Base-by-base conservation (phyloP, 2,888 invertebrate genomes). In the Watsonalla binaria region DNA sequence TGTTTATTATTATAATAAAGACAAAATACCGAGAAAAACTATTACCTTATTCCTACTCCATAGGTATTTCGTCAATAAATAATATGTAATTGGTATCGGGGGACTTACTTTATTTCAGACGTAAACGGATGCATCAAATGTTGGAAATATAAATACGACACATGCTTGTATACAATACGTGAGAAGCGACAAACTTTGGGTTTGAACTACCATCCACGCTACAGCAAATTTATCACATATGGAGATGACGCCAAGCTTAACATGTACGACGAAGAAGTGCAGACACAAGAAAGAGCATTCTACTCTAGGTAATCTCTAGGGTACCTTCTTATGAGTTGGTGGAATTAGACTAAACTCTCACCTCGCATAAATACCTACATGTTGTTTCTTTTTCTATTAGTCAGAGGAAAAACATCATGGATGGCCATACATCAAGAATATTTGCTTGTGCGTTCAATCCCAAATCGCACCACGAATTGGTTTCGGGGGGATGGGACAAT, bases 401-500 rank as follows among this genome's bases (percentile, higher is more conserved):
- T 67, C 82, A 87, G 57, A 76, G 82, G 57, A 89, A 80, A 62
- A 86, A 84, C 61, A 54, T 73, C 45, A 77, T 89, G 52, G 92
- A 94, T 64, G 94, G 94, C 0, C 94, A 94, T 65, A 91, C 85
- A 46, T 93, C 93, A 6, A 84, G 94, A 70, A 92, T 94, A 62
- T 94, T 93, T 65, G 90, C 93, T 4, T 93, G 93, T 15, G 91
- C 92, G 47, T 94, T 94, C 71, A 92, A 94, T 71, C 94, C 94
- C 0, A 89, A 88, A 66, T 92, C 93, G 9, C 89, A 92, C 53
- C 92, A 94, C 70, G 94, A 94, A 78, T 74, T 95, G 56, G 84
- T 94, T 60, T 93, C 94, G 0, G 94, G 93, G 0, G 94, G 94
- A 7, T 94, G 94, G 94, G 94, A 94, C 65, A 86, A 93, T 67